These are phyloP conservation scores for Andrena fulva DNA, from an alignment of 2,888 invertebrate genomes.

Conservation along the genomic window DNA sequence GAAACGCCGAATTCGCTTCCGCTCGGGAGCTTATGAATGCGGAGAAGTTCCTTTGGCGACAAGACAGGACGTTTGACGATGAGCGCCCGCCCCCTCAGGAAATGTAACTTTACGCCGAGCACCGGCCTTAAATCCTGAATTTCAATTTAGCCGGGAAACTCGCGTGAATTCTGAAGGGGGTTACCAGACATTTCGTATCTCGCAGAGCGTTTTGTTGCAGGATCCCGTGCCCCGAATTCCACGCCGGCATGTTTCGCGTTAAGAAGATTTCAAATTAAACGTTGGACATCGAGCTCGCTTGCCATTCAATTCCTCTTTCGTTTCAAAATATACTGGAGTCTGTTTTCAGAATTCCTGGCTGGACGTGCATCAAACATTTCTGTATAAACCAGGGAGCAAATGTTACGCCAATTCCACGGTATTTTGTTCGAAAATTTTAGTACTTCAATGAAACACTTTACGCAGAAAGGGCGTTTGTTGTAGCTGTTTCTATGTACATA, in stretches of 20 bases:
- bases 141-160: conserved; percentile 51
- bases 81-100: conserved; percentile 4
- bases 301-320: too few relatives aligned
- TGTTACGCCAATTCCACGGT: too few relatives aligned
- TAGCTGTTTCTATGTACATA: too few relatives aligned
- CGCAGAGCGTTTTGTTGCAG: conserved; percentile 17
- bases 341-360: background rate
- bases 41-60: background rate
- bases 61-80: conserved; percentile 25
- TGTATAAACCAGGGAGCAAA: too few relatives aligned
- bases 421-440: too few relatives aligned
- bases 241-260: background rate
- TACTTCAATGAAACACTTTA: too few relatives aligned
- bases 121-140: conserved; percentile 49
- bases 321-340: background rate
- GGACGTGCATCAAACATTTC: too few relatives aligned
- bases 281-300: too few relatives aligned
- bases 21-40: conserved; percentile 25
- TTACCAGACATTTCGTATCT: conserved; percentile 21
- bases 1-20: conserved; percentile 20
- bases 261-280: background rate
- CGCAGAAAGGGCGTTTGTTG: too few relatives aligned
- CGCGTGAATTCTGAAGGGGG: conserved; percentile 38
- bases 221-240: background rate
- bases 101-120: conserved; percentile 35